A percentile compares a stretch with the other conserved stretches of the same genome.
These are phyloP conservation scores for Acanthornis magna DNA, from an alignment of 2,797 vertebrate genomes.

Conservation along the genomic window DNA sequence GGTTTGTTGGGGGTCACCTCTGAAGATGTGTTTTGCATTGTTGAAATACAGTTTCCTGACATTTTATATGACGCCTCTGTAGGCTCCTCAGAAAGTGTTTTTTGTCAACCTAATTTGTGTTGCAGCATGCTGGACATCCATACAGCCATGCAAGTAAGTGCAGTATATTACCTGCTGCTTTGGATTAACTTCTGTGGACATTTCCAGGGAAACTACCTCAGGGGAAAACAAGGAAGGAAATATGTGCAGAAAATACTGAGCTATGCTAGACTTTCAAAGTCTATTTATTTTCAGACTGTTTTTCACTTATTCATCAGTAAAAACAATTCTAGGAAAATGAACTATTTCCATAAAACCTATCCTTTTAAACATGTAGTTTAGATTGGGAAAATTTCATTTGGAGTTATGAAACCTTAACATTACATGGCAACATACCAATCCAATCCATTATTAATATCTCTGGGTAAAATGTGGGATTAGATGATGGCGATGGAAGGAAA, in stretches of 20 bases:
- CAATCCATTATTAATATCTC: neutral
- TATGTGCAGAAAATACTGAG: neutral
- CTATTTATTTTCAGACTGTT: neutral
- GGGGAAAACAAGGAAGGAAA: neutral
- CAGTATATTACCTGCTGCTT: neutral
- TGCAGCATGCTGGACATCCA: rapidly evolving
- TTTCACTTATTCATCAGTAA: neutral
- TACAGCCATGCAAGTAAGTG: neutral
- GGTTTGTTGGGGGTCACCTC: neutral
- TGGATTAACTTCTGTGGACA: neutral
- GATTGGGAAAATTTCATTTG: neutral
- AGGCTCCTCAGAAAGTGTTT: neutral
- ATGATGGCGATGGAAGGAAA: neutral
- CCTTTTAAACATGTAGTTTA: neutral
- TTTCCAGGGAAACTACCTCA: neutral
- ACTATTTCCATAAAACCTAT: neutral
- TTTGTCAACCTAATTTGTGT: neutral
- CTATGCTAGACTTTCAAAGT: neutral
- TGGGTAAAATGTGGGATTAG: neutral
- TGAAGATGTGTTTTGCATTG: neutral
- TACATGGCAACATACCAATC: neutral
- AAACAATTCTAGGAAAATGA: neutral
- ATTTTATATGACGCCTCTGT: neutral
- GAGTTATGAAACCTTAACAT: neutral
- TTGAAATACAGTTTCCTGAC: neutral